These are phyloP conservation scores for Zoanthus sansibaricus DNA, from an alignment of 92 coral and sea anemone genomes.

Conservation along the genomic window DNA sequence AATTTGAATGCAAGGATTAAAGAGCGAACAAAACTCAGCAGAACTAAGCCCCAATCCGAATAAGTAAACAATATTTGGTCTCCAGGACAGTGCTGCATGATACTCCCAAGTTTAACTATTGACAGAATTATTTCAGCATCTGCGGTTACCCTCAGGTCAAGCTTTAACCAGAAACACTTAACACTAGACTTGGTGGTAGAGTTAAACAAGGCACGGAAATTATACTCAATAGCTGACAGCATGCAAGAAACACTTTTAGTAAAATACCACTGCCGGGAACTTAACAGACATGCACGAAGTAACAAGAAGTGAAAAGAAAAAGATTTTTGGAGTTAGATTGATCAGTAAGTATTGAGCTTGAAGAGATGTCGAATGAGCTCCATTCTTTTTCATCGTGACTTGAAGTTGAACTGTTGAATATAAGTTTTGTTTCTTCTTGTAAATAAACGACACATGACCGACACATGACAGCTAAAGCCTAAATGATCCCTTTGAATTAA, in stretches of 20 bases:
- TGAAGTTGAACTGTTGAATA: no score
- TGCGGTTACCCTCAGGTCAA: constrained; percentile 2
- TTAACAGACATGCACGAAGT: neutral
- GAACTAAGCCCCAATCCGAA: neutral
- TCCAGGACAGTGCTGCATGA: neutral
- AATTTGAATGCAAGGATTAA: neutral
- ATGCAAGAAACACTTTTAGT: neutral
- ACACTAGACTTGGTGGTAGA: neutral
- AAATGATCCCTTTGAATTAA: neutral
- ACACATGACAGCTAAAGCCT: neutral
- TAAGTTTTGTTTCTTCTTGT: neutral
- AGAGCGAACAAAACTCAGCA: neutral
- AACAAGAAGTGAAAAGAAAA: neutral
- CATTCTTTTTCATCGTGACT: neutral
- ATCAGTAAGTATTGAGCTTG: neutral
- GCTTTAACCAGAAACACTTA: constrained; percentile 10
- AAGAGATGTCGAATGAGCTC: neutral
- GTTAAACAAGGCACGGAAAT: neutral
- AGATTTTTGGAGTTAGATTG: neutral
- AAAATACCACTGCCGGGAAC: neutral
- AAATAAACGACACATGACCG: neutral
- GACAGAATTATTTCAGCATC: constrained; percentile 21
- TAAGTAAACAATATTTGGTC: neutral
- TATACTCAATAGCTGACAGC: neutral
- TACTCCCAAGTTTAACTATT: neutral